Conservation (phyloP, 2,113 vertebrate species). For the Tautogolabrus adspersus region DNA sequence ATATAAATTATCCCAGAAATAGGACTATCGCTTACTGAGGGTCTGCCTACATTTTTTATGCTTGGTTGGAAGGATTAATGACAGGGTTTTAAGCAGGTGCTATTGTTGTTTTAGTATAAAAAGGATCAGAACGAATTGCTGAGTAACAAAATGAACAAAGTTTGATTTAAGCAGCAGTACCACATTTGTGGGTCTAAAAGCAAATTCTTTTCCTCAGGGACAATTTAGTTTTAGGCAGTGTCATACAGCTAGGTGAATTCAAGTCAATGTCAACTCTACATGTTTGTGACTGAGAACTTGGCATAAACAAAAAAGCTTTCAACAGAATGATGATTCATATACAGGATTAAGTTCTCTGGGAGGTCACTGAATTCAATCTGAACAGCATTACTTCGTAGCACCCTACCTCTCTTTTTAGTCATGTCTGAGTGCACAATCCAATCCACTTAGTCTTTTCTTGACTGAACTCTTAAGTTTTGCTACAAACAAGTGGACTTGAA, state of each 20-base stretch:
- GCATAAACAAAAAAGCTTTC: background rate
- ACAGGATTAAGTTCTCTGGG: background rate
- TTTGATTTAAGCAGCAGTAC: background rate
- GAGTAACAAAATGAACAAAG: background rate
- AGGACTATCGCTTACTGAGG: conserved; percentile 12
- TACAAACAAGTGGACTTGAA: too few species aligned
- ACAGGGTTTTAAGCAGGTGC: conserved; percentile 13
- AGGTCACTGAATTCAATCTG: conserved; percentile 5
- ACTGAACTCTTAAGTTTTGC: too few species aligned
- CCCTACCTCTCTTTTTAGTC: too few species aligned
- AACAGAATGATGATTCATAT: background rate
- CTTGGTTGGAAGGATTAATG: conserved; percentile 44
- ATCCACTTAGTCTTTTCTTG: too few species aligned
- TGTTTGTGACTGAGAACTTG: background rate
- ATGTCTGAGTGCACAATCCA: too few species aligned
- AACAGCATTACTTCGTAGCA: too few species aligned
- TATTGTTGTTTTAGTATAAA: conserved; percentile 10
- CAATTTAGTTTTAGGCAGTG: too few species aligned
- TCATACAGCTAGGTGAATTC: too few species aligned
- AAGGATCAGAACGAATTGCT: conserved; percentile 7
- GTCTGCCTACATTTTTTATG: conserved; percentile 39
- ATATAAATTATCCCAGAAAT: conserved; percentile 45
- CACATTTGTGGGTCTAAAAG: background rate
- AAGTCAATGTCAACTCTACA: too few species aligned
- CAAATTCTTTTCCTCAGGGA: too few species aligned